Base-by-base conservation (phyloP, 2,888 invertebrate species). In the Tetheella fluctuosa region DNA sequence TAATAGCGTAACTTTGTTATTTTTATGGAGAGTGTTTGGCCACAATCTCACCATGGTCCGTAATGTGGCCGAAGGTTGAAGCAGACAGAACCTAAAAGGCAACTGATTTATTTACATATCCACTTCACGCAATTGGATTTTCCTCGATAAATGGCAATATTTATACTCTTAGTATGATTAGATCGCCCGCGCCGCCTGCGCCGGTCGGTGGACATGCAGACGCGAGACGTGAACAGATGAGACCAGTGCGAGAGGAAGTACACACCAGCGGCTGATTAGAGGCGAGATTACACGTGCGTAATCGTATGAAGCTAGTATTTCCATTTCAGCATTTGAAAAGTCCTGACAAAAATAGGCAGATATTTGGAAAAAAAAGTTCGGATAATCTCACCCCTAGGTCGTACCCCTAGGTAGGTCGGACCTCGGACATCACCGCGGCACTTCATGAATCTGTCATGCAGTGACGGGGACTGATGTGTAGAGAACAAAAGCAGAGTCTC, bases 251-350 rank as follows among this genome's bases (percentile, higher is more conserved):
- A 20, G 20, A 48, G 10, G 17, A 10, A 48, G 10, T 10, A 48
- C 48, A 0, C 48, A 48, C 48, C n/a, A 48, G 48, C n/a, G 20
- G 48, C 48, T 48, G 48, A 48, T 48, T 48, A 48, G 8, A 48
- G n/a, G 1, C 48, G 8, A 48, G 48, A 48, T 48, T 20, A 48
- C 48, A 48, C 17, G 1, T 39, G 15, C 37, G 17, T 20, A 48
- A 7, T 48, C 48, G 6, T 20, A 48, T 20, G 10, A 37, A 6
- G n/a, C 10, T 20, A 48, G 20, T 10, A n/a, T 48, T 20, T 20
- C 20, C 48, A 42, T 13, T 37, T 15, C 2, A 15, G 1, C 0
- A 39, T 5, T 39, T 37, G 15, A 39, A 39, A 39, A 10, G n/a
- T n/a, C 10, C n/a, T 39, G n/a, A 34, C 34, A 13, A 34, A 13